Evolutionary conservation across 2,113 vertebrate species (phyloP).

Genomic region (Butorides virescens): DNA sequence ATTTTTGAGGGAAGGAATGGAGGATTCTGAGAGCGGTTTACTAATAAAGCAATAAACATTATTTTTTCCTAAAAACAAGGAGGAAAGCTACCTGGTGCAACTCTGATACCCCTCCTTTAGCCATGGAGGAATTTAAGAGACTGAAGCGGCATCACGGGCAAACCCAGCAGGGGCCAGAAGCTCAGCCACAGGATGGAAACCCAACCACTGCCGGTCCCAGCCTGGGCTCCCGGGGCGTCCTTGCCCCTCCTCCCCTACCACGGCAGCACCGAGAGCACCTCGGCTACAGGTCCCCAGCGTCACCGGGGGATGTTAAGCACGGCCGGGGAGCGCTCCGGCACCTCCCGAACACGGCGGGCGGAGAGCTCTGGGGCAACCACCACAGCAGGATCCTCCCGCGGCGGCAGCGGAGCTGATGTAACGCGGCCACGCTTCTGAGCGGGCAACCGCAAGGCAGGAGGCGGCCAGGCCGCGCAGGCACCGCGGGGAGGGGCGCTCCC

Average conservation of each 20-base stretch:
- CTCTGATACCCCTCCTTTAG: no score
- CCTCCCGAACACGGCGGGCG: not conserved
- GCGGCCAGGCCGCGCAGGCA: no score
- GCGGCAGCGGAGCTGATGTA: not conserved
- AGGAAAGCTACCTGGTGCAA: not conserved
- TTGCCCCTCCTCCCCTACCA: not conserved
- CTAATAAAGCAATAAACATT: fast-evolving
- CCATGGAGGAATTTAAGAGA: no score
- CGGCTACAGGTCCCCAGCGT: not conserved
- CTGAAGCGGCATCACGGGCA: fast-evolving
- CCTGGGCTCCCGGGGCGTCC: not conserved
- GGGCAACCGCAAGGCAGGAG: no score
- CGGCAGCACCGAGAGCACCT: not conserved
- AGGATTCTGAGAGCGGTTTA: fast-evolving
- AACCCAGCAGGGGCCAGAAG: no score
- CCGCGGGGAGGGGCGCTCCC: not conserved
- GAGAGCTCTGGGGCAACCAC: no score
- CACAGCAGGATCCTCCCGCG: not conserved
- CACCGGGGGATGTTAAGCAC: not conserved
- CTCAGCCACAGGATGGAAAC: fast-evolving
- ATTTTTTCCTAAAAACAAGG: not conserved
- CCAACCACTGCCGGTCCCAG: fast-evolving
- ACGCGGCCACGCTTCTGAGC: not conserved
- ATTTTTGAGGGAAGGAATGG: fast-evolving
- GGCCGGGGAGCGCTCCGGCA: not conserved